phyloP scores from a whole-genome alignment of 2,113 vertebrate species.

The Elanoides forficatus region DNA sequence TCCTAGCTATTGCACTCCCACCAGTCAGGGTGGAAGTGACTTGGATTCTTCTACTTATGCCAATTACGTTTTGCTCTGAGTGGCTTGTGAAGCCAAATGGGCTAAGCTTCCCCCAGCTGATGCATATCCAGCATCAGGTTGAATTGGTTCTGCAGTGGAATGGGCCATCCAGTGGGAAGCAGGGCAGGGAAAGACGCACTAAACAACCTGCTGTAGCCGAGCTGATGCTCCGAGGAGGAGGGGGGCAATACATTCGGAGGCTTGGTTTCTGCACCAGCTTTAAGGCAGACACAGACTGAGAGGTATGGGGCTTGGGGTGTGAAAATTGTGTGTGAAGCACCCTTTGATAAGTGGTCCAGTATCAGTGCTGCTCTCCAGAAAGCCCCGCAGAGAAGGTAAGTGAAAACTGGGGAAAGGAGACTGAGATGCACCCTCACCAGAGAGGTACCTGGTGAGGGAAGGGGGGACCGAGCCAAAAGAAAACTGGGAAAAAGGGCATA shows the following conservation, averaged over 20 bases:
- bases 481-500: neutral
- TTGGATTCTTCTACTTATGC: neutral
- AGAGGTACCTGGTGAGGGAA: neutral
- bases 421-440: neutral
- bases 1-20: neutral
- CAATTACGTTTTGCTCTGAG: neutral
- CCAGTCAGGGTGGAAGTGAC: neutral
- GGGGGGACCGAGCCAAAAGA: neutral
- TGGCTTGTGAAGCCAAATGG: neutral
- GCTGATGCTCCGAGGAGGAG: neutral
- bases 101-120: neutral
- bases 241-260: neutral
- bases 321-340: neutral
- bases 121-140: neutral
- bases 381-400: neutral
- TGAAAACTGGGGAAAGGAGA: neutral
- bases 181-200: too few relatives aligned
- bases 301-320: neutral
- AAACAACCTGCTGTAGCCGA: neutral
- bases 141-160: neutral
- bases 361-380: neutral
- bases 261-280: neutral
- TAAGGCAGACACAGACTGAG: neutral
- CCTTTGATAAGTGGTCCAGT: rapidly evolving
- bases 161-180: neutral